Evolutionary conservation across 2,113 vertebrate species (phyloP), one percentile per base, ranked within the genome.

Genomic region (Egretta garzetta): DNA sequence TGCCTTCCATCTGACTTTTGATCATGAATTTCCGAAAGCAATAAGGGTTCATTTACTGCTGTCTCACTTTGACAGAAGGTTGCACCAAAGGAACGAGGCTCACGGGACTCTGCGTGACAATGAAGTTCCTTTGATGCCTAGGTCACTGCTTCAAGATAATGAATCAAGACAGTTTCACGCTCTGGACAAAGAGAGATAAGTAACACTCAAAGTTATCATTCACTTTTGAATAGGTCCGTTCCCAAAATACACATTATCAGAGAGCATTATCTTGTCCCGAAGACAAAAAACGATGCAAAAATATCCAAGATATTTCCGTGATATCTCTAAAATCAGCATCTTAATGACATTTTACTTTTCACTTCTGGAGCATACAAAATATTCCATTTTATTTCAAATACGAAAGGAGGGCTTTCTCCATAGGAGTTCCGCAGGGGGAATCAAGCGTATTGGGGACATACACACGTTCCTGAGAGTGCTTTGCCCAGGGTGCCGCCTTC

Each of bases 401-500:
- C 5, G 3, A 63, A 37, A 55, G 59, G 24, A 73, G 58, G 75
- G 7, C 16, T 95, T 47, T n/a, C 58, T 47, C 49, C 33, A 2
- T 10, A 30, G 47, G 35, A 39, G 23, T 1, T 72, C 43, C 53
- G 26, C 18, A 1, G 24, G 35, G 41, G 70, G 28, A 33, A 62
- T 10, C 12, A 13, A 30, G 21, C 0, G 0, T 10, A 2, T 2
- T 19, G 64, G 68, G n/a, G 24, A 68, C n/a, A 21, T 1, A 15
- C 1, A 2, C 20, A 13, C 0, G 0, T 4, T 15, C 37, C 1
- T 12, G 30, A 14, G 14, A 17, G 4, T 0, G 1, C 27, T 70
- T 32, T 66, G 33, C 58, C 58, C 4, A 0, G 23, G 0, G 3
- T 33, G 35, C 21, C 1, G 7, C 35, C n/a, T 37, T 56, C 59